Conservation (phyloP, 2,888 invertebrate species). For the Rotaria socialis region DNA sequence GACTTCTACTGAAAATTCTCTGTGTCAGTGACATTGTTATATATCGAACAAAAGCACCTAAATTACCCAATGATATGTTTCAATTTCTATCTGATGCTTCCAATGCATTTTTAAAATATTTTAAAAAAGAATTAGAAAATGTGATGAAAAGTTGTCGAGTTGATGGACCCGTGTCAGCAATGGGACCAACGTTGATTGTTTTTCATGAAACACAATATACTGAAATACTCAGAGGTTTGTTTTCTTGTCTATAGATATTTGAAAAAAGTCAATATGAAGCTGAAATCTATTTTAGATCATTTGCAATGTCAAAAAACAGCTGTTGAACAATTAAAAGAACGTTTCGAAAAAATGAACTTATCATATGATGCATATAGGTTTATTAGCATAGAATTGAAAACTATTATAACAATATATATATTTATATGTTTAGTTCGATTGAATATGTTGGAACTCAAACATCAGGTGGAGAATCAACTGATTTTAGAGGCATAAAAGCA, state of each 20-base stretch:
- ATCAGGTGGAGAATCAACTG: constrained; percentile 59
- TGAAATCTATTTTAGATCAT: background rate
- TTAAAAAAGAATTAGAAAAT: constrained; percentile 62
- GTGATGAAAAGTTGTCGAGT: constrained; percentile 60
- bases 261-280: background rate
- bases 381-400: no score
- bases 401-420: background rate
- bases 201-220: constrained; percentile 76
- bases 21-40: constrained; percentile 76
- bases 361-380: constrained; percentile 67
- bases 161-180: constrained; percentile 50
- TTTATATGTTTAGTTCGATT: constrained; percentile 63
- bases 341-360: constrained; percentile 66
- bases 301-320: constrained; percentile 49
- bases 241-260: background rate
- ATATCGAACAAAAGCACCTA: constrained; percentile 72
- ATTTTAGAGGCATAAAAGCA: constrained; percentile 65
- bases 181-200: constrained; percentile 73
- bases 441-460: constrained; percentile 58
- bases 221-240: constrained; percentile 62
- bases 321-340: constrained; percentile 60
- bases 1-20: constrained; percentile 72
- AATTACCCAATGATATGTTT: constrained; percentile 72
- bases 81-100: constrained; percentile 74
- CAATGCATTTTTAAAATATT: constrained; percentile 71